phyloP scores from a whole-genome alignment of 2,113 vertebrate species.

The Acrocephalus kingi region DNA sequence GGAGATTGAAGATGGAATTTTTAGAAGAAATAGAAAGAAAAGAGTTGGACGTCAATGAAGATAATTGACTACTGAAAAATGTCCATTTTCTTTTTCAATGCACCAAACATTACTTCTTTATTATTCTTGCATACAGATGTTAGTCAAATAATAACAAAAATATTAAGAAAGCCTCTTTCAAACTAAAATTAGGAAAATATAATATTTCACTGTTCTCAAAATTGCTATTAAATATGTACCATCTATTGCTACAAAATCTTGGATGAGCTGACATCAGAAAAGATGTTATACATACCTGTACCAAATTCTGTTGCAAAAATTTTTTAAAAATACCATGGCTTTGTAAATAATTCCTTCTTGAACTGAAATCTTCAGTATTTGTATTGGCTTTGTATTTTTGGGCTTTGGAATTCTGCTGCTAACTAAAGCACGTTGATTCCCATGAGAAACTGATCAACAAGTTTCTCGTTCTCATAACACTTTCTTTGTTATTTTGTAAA shows the following conservation, averaged over 20 bases:
- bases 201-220: not conserved
- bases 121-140: not conserved
- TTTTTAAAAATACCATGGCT: not conserved
- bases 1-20: not conserved
- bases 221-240: not conserved
- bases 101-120: not conserved
- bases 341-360: not conserved
- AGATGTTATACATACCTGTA: not conserved
- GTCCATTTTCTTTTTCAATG: not conserved
- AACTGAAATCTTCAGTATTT: not conserved
- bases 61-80: not conserved
- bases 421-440: no score
- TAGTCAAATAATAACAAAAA: not conserved
- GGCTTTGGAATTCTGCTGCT: no score
- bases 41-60: accelerated
- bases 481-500: no score
- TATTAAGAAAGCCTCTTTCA: not conserved
- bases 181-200: slow-evolving; percentile 11
- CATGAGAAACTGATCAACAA: no score
- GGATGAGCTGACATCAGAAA: not conserved
- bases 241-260: not conserved
- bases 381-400: no score
- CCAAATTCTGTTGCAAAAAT: not conserved
- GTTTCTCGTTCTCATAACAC: no score
- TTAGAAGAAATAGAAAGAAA: not conserved